These are phyloP conservation scores for Paramuricea clavata DNA, from an alignment of 92 coral and sea anemone species.

Conservation along the genomic window DNA sequence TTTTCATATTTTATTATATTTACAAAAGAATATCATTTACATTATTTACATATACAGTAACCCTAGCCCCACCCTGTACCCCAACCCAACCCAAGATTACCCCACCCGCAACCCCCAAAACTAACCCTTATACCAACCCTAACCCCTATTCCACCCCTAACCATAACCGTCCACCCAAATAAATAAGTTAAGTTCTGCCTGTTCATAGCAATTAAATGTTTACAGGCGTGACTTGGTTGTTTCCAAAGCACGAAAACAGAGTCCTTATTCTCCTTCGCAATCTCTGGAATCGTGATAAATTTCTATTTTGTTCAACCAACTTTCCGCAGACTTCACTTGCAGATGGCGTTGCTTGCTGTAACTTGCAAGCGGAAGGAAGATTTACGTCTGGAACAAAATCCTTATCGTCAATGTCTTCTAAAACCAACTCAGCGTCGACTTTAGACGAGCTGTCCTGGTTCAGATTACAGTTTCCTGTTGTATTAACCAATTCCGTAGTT, in stretches of 20 bases:
- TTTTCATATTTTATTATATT: too few species aligned
- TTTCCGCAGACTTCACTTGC: not conserved
- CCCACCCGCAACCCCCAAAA: not conserved
- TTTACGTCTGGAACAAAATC: constrained; percentile 1
- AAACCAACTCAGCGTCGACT: constrained; percentile 12
- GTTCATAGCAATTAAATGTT: not conserved
- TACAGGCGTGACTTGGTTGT: constrained; percentile 26
- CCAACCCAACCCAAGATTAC: not conserved
- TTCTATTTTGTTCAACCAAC: not conserved
- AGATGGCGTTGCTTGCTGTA: not conserved
- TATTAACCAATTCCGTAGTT: too few species aligned
- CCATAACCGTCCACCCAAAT: not conserved
- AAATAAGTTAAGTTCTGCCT: not conserved
- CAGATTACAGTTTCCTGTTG: too few species aligned
- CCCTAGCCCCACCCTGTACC: too few species aligned
- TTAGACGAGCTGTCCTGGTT: too few species aligned
- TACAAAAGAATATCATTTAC: too few species aligned
- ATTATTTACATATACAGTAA: too few species aligned
- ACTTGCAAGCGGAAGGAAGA: not conserved
- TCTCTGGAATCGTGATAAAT: constrained; percentile 5
- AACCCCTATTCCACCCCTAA: not conserved
- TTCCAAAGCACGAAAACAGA: constrained; percentile 8
- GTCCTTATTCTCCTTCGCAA: constrained; percentile 11
- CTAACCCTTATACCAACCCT: not conserved
- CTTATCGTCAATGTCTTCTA: constrained; percentile 33